Conservation (phyloP, 92 coral and sea anemone genomes). For the Parazoanthus swiftii region DNA sequence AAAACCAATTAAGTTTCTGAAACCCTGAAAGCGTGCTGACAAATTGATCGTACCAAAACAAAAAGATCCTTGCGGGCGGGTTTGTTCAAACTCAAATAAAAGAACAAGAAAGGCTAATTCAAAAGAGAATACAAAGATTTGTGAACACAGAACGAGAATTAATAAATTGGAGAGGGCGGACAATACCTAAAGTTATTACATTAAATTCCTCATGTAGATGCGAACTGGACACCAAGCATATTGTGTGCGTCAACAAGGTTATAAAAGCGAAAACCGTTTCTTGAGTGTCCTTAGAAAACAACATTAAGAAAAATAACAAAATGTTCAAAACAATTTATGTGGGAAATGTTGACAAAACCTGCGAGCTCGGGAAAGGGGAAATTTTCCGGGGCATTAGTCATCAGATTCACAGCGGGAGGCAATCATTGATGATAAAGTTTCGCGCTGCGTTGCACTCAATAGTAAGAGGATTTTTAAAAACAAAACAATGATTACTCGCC, state of each 20-base stretch:
- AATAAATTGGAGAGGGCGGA: background rate
- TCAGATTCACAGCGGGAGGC: conserved; percentile 19
- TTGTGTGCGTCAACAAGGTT: background rate
- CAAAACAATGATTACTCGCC: conserved; percentile 16
- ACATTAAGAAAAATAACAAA: background rate
- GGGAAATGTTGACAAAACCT: background rate
- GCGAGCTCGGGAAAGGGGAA: background rate
- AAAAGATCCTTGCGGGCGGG: conserved; percentile 26
- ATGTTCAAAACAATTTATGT: background rate
- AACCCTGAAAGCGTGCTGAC: conserved; percentile 2
- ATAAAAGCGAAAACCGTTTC: background rate
- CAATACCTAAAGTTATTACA: background rate
- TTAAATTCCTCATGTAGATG: conserved; percentile 38
- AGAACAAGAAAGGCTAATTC: conserved; percentile 26
- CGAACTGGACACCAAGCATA: background rate
- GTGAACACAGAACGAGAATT: conserved; percentile 17
- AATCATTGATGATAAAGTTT: conserved; percentile 7
- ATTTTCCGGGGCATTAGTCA: background rate
- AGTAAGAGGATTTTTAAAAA: conserved; percentile 4
- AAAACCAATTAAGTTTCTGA: conserved; percentile 32
- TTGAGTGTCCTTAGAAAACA: conserved; percentile 27
- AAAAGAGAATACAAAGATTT: conserved; percentile 22
- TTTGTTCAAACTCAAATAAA: conserved; percentile 19
- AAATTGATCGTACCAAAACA: conserved; percentile 25
- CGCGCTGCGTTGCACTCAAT: conserved; percentile 22